A percentile compares a stretch with the other conserved stretches of the same genome.
Conservation (phyloP, 2,797 vertebrate species). For the Heteromormyrus szaboi region DNA sequence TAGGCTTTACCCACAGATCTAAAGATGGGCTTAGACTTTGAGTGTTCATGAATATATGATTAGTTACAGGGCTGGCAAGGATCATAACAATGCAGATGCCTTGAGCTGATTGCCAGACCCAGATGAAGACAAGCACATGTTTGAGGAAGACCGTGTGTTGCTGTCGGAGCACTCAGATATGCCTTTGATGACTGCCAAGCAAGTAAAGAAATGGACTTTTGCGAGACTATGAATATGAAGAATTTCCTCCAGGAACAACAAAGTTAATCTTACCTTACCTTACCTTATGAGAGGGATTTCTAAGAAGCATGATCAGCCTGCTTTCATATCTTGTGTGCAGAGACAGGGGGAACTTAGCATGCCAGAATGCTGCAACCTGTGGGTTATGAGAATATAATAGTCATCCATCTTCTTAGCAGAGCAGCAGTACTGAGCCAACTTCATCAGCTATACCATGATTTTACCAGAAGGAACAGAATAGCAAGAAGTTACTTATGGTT, state of each 20-base stretch:
- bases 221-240: neutral
- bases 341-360: neutral
- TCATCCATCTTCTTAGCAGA: neutral
- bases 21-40: neutral
- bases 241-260: neutral
- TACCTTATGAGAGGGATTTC: constrained; percentile 14
- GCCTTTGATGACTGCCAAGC: constrained; percentile 30
- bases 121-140: neutral
- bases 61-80: neutral
- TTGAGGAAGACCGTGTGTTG: neutral
- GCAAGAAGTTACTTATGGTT: neutral
- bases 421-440: neutral
- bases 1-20: neutral
- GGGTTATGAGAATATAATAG: neutral
- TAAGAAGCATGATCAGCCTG: neutral
- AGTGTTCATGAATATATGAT: neutral
- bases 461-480: neutral
- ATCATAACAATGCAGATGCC: constrained; percentile 4
- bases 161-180: neutral
- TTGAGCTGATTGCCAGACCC: neutral
- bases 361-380: neutral
- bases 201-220: constrained; percentile 20
- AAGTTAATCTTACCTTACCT: neutral
- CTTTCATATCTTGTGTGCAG: neutral
- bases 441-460: constrained; percentile 14